Percentiles rank a stretch among this genome's conserved stretches.
Conservation (phyloP, 2,797 vertebrate genomes). For the Macroramphosus scolopax region DNA sequence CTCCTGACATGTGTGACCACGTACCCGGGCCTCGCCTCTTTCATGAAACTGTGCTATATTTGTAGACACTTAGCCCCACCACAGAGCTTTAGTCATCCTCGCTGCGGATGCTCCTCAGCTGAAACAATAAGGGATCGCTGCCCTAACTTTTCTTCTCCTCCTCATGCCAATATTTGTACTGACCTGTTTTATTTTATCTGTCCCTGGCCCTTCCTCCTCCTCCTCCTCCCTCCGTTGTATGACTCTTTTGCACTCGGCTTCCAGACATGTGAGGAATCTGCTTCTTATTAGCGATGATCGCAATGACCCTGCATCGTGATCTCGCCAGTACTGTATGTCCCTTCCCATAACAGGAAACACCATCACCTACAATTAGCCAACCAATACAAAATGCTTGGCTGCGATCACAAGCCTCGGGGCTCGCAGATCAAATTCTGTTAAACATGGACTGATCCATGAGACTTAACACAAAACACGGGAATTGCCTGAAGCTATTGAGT, state of each 20-base stretch:
- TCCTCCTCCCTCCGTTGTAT: constrained; percentile 30
- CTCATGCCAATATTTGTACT: constrained; percentile 48
- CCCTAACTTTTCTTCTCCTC: constrained; percentile 38
- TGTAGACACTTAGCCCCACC: constrained; percentile 59
- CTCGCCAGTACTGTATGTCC: constrained; percentile 56
- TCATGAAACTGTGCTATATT: constrained; percentile 55
- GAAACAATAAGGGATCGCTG: constrained; percentile 72
- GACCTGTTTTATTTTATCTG: constrained; percentile 48
- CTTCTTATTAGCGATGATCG: constrained; percentile 68
- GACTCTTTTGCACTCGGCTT: constrained; percentile 51
- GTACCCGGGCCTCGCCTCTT: constrained; percentile 33
- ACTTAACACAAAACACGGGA: constrained; percentile 29
- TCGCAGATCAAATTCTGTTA: constrained; percentile 46
- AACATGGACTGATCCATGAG: constrained; percentile 54
- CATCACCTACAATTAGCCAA: constrained; percentile 65
- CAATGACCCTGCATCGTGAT: constrained; percentile 49
- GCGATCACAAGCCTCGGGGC: constrained; percentile 22
- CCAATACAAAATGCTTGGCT: constrained; percentile 60
- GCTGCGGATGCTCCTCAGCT: constrained; percentile 60
- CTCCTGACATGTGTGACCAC: constrained; percentile 52
- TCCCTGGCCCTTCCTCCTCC: constrained; percentile 5
- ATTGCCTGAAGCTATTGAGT: constrained; percentile 11
- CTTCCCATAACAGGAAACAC: constrained; percentile 68
- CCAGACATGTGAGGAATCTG: constrained; percentile 65
- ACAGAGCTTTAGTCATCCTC: constrained; percentile 55